Percentiles rank a stretch among this genome's conserved stretches.
Evolutionary conservation across 2,113 vertebrate genomes (phyloP).

Genomic region (Elephantulus edwardii): DNA sequence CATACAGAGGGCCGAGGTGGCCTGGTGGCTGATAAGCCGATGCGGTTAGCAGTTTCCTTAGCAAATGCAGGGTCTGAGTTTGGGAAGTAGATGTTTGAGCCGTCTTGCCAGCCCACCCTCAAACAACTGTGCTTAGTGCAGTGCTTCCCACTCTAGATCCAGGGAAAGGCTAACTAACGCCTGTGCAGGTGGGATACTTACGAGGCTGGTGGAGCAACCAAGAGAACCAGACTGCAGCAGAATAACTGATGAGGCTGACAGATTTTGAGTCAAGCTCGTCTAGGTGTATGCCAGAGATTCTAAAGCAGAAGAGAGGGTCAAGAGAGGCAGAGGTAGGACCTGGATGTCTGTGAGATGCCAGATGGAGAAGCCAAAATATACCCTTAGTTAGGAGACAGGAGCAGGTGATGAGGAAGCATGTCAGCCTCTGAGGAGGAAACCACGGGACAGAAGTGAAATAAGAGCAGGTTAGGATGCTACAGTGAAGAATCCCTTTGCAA

Average conservation of each 20-base stretch:
- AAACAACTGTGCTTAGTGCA: not conserved
- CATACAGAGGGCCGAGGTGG: not conserved
- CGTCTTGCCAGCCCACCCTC: not conserved
- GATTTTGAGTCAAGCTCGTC: not conserved
- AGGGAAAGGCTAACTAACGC: not conserved
- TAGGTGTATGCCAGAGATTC: not conserved
- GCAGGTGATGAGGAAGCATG: not conserved
- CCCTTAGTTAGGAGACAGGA: not conserved
- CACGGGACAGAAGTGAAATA: not conserved
- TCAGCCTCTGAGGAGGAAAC: not conserved
- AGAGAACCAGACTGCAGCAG: not conserved
- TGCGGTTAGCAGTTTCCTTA: not conserved
- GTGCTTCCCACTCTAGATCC: not conserved
- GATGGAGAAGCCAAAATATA: not conserved
- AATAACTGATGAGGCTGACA: not conserved
- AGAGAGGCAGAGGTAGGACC: not conserved
- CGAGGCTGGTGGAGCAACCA: not conserved
- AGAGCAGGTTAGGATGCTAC: not conserved
- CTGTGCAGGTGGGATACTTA: accelerated
- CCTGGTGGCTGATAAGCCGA: not conserved
- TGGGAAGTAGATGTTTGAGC: not conserved
- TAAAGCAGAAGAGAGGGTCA: not conserved
- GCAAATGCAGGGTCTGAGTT: not conserved
- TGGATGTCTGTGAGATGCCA: too few relatives aligned
- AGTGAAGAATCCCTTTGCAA: not conserved